Base-by-base conservation (phyloP, 2,113 vertebrate species). In the Catagonus wagneri region DNA sequence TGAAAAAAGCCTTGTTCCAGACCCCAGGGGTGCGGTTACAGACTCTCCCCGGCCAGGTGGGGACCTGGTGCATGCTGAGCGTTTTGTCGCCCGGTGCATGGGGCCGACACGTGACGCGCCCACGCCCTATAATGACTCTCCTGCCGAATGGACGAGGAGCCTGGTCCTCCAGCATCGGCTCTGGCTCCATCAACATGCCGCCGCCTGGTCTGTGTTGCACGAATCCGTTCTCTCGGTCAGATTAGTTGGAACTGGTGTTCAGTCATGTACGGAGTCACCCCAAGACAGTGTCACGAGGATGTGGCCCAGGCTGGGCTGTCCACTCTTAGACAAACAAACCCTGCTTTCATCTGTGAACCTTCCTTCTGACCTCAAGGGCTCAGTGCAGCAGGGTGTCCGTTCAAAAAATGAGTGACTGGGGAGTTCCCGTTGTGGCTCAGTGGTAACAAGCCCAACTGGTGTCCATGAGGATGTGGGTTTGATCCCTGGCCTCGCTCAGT, bases 81-180 rank as follows among this genome's bases (percentile, higher is more conserved):
- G 25, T 63, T 29, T 63, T 36, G 44, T 97, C 92, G 32, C 93
- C 95, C 11, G 10, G 91, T 17, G 52, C 3, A 36, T 89, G 27
- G 85, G 84, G 4, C 44, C 75, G n/a, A n/a, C n/a, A n/a, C n/a
- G n/a, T 0, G 65, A 58, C 15, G 0, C 16, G 63, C 91, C 8
- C 32, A n/a, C 6, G 32, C 39, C 90, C 96, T 97, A 96, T 91
- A 12, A 61, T 89, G 7, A 5, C 14, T 72, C 97, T 96, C 95
- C 68, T 93, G 92, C 90, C 95, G 93, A 76, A 39, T 10, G 27
- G 86, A 60, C 11, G 63, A 79, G 94, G 88, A 75, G 16, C 86
- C 94, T 96, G 93, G 95, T 78, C 98, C 97, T 96, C 54, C 58
- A 84, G 93, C 92, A 86, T 94, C 81, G 91, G 94, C 75, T 86